Evolutionary conservation across 92 coral and sea anemone species (phyloP).

Genomic region (Zoanthus solanderi): DNA sequence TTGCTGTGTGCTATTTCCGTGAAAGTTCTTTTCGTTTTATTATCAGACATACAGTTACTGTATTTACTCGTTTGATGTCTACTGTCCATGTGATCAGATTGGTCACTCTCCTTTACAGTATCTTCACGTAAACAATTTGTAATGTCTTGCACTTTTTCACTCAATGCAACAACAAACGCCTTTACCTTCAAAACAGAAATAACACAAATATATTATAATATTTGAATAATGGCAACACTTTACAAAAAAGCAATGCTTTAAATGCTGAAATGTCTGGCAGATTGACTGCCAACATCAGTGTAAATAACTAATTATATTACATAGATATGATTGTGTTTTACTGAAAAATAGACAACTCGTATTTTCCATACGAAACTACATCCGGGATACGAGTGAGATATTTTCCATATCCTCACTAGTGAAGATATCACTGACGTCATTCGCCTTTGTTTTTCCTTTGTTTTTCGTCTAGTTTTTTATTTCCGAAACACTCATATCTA

Average conservation of each 20-base stretch:
- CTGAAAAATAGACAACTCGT: too few relatives aligned
- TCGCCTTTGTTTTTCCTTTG: too few relatives aligned
- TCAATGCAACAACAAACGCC: conserved; percentile 21
- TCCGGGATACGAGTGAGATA: too few relatives aligned
- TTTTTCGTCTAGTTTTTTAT: too few relatives aligned
- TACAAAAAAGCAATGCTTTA: not conserved
- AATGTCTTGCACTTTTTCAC: conserved; percentile 27
- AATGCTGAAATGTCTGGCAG: too few relatives aligned
- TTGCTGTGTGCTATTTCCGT: not conserved
- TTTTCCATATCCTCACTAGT: too few relatives aligned
- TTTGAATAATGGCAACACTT: not conserved
- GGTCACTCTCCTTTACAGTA: not conserved
- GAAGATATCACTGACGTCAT: too few relatives aligned
- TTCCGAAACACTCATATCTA: too few relatives aligned
- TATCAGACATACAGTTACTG: not conserved
- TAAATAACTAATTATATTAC: too few relatives aligned
- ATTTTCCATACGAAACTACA: too few relatives aligned
- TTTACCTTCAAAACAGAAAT: conserved; percentile 11
- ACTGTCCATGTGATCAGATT: not conserved
- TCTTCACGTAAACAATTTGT: not conserved
- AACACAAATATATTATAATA: not conserved
- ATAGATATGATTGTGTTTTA: too few relatives aligned
- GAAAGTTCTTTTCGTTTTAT: not conserved
- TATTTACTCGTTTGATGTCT: not conserved
- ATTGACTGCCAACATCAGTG: too few relatives aligned